Evolutionary conservation across 2,888 invertebrate genomes (phyloP).

Genomic region (Epistrophe eligans): DNA sequence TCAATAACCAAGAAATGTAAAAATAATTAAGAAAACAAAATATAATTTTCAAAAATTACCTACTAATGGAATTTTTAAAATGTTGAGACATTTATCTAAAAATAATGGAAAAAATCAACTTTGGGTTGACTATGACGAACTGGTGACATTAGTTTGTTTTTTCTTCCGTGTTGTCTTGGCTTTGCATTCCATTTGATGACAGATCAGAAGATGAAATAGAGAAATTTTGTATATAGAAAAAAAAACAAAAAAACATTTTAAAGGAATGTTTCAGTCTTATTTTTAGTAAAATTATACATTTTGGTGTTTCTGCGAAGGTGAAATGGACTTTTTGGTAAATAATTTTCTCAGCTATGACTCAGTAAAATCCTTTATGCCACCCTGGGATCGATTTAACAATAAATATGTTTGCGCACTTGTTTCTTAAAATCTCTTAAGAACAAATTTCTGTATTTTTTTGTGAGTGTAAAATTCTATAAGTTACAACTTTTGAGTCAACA

Average conservation of each 20-base stretch:
- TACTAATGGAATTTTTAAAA: conserved; percentile 40
- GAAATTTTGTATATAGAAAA: not conserved
- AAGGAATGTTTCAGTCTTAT: conserved; percentile 1
- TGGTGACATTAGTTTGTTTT: conserved; percentile 54
- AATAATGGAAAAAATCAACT: conserved; percentile 47
- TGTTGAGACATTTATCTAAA: conserved; percentile 62
- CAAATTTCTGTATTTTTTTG: too few relatives aligned
- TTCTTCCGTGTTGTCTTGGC: conserved; percentile 44
- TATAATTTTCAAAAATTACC: not conserved
- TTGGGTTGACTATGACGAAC: conserved; percentile 41
- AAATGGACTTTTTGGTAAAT: not conserved
- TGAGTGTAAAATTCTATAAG: too few relatives aligned
- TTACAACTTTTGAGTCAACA: too few relatives aligned
- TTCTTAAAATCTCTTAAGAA: too few relatives aligned
- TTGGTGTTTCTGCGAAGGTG: not conserved
- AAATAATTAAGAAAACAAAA: not conserved
- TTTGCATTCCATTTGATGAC: conserved; percentile 25
- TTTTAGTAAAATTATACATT: not conserved
- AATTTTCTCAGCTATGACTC: not conserved
- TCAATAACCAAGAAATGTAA: not conserved
- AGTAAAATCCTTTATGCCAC: not conserved
- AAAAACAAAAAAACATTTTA: not conserved
- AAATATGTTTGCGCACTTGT: too few relatives aligned
- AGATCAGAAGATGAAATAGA: conserved; percentile 28
- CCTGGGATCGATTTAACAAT: too few relatives aligned